Conservation (phyloP, 2,888 invertebrate genomes). For the Xylota sylvarum region DNA sequence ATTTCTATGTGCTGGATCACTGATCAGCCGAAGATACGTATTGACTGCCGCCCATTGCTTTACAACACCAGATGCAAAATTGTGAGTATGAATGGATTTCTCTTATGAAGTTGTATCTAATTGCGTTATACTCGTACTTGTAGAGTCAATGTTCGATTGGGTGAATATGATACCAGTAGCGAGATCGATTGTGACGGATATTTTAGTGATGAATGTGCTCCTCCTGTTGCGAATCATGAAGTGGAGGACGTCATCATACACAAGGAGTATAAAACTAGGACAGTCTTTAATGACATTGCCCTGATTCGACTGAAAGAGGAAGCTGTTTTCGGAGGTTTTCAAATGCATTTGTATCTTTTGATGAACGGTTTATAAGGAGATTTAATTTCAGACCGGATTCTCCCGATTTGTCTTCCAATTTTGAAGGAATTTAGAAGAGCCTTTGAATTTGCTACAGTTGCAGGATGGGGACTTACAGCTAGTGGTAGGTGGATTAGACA, state of each 20-base stretch:
- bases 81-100: constrained; percentile 44
- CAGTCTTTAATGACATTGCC: constrained; percentile 53
- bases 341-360: neutral
- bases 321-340: constrained; percentile 59
- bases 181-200: constrained; percentile 51
- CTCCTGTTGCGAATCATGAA: constrained; percentile 43
- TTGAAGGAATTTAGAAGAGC: constrained; percentile 28
- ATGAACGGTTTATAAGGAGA: neutral
- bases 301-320: constrained; percentile 43
- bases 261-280: constrained; percentile 14
- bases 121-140: neutral
- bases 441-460: constrained; percentile 21
- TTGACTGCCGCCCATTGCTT: constrained; percentile 72
- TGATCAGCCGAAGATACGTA: constrained; percentile 65
- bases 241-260: constrained; percentile 69
- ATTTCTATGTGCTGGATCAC: constrained; percentile 59
- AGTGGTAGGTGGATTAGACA: constrained; percentile 36
- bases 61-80: constrained; percentile 25
- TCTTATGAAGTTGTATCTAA: neutral
- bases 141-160: constrained; percentile 66
- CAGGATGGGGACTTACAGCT: constrained; percentile 64
- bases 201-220: constrained; percentile 35
- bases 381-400: constrained; percentile 46
- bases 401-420: constrained; percentile 64
- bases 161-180: constrained; percentile 64